Conservation (phyloP, 2,888 invertebrate species). For the Ephialtes manifestator region DNA sequence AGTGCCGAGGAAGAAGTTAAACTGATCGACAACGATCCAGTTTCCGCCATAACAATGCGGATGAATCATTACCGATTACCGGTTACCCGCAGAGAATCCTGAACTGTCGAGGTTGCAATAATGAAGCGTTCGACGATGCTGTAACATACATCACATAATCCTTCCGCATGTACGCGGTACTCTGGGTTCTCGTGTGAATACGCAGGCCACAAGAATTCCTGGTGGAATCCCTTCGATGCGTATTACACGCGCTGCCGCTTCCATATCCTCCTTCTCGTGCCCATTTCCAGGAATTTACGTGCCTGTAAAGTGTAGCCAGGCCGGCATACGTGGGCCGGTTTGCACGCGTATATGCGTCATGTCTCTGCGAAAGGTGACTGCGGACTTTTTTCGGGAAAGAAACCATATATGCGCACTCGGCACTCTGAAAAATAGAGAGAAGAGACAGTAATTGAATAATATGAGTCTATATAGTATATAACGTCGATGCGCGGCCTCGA, state of each 20-base stretch:
- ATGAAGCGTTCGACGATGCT: constrained; percentile 19
- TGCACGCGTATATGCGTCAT: constrained; percentile 19
- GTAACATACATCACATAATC: neutral
- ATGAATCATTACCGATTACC: constrained; percentile 3
- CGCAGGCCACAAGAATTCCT: constrained; percentile 51
- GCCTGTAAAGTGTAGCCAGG: constrained; percentile 48
- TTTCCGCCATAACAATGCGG: neutral
- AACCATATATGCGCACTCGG: constrained; percentile 6
- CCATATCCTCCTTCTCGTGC: constrained; percentile 7
- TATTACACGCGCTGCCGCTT: constrained; percentile 51
- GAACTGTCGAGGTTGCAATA: constrained; percentile 10
- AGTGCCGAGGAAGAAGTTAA: neutral
- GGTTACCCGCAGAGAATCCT: constrained; percentile 6
- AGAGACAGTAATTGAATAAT: constrained; percentile 56
- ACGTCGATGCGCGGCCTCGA: constrained; percentile 45
- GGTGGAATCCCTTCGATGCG: constrained; percentile 51
- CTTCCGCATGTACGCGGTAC: neutral
- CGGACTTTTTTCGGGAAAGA: constrained; percentile 25
- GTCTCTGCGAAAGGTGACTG: constrained; percentile 10
- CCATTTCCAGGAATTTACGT: constrained; percentile 66
- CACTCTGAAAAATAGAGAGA: constrained; percentile 9
- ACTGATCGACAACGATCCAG: constrained; percentile 1
- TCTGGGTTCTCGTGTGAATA: constrained; percentile 27
- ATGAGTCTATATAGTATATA: constrained; percentile 28
- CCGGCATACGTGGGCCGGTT: neutral